Evolutionary conservation across 2,113 vertebrate genomes (phyloP).

Genomic region (Marmota flaviventris): DNA sequence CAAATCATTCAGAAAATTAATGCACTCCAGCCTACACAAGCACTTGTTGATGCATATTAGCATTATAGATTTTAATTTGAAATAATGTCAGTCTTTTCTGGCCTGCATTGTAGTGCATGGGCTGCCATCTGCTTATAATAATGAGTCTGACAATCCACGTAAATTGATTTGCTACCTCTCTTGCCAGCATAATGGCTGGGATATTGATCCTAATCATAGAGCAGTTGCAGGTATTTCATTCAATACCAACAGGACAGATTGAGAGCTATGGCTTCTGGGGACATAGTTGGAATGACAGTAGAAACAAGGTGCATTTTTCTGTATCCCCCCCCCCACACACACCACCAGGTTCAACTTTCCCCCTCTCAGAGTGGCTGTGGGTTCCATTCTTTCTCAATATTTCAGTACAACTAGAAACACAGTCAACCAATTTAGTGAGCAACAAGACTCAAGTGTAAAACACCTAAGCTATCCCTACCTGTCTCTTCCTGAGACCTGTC

Average conservation of each 20-base stretch:
- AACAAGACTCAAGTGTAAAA: rapidly evolving
- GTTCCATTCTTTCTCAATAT: rapidly evolving
- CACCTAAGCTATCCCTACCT: rapidly evolving
- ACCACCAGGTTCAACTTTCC: rapidly evolving
- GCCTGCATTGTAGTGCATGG: constrained; percentile 90
- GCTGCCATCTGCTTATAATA: constrained; percentile 97
- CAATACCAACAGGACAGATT: constrained; percentile 87
- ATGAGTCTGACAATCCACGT: constrained; percentile 95
- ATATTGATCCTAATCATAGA: constrained; percentile 95
- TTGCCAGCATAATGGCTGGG: constrained; percentile 93
- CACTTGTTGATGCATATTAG: no score
- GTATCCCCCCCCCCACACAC: rapidly evolving
- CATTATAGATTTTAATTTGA: no score
- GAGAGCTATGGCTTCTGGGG: constrained; percentile 67
- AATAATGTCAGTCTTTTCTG: no score
- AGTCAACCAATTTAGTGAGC: background rate
- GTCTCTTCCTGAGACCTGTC: no score
- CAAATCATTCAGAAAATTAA: no score
- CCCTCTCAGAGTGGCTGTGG: rapidly evolving
- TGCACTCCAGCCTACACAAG: no score
- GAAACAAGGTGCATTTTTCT: background rate
- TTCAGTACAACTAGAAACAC: background rate
- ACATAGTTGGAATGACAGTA: constrained; percentile 52
- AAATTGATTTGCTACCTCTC: constrained; percentile 94
- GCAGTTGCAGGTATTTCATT: constrained; percentile 90